A percentile compares a stretch with the other conserved stretches of the same genome.
These are phyloP conservation scores for Leptobrachium ailaonicum DNA, from an alignment of 2,113 vertebrate genomes.

Conservation along the genomic window DNA sequence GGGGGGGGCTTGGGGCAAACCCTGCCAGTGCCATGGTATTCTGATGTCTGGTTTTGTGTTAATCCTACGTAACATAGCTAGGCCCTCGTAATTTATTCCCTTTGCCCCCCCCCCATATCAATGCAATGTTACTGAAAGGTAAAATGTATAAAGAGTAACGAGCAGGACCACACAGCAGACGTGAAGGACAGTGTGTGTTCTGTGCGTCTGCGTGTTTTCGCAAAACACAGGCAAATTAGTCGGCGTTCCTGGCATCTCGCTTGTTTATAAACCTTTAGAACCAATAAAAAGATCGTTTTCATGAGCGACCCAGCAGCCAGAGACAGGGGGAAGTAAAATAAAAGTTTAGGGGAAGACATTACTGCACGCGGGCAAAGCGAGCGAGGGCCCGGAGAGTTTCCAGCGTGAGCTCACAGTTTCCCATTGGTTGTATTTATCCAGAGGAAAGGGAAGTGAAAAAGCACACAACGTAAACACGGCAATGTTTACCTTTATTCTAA, in stretches of 20 bases:
- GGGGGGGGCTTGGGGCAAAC: no score
- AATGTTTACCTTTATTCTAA: background rate
- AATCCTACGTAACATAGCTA: no score
- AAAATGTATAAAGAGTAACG: constrained; percentile 15
- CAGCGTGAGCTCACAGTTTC: background rate
- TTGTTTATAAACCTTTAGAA: constrained; percentile 28
- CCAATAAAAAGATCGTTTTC: constrained; percentile 38
- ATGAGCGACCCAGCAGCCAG: constrained; percentile 26
- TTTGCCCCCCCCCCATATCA: background rate
- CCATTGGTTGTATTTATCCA: background rate
- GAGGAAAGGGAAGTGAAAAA: constrained; percentile 9
- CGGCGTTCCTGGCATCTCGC: constrained; percentile 14
- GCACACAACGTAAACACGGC: background rate
- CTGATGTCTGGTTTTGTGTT: no score
- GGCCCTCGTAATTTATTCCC: no score
- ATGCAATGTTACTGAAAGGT: background rate
- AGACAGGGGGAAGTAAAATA: constrained; percentile 5
- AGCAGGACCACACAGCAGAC: constrained; percentile 22
- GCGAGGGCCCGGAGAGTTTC: background rate
- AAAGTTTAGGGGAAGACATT: constrained; percentile 17
- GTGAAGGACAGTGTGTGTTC: constrained; percentile 2
- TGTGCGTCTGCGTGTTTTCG: constrained; percentile 11
- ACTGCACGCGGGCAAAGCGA: background rate
- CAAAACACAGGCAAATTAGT: constrained; percentile 11
- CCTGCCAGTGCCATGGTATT: no score